phyloP scores from a whole-genome alignment of 2,888 invertebrate genomes.

The Melanotus villosus region DNA sequence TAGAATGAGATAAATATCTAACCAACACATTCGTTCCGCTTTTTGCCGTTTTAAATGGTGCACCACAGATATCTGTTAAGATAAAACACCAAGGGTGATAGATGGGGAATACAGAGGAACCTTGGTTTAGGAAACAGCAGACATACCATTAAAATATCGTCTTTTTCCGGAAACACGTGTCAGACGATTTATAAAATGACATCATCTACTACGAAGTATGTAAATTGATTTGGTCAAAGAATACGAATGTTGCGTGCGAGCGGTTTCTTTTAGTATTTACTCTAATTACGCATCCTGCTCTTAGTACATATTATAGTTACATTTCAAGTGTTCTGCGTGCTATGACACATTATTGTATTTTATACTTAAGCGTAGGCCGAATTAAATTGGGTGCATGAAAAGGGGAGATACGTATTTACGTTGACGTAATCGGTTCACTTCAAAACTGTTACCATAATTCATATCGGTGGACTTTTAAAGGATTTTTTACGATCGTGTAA shows the following conservation, averaged over 20 bases:
- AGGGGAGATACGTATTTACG: slow-evolving; percentile 11
- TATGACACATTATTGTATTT: slow-evolving; percentile 29
- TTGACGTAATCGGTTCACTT: slow-evolving; percentile 15
- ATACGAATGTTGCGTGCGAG: slow-evolving; percentile 38
- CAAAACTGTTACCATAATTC: slow-evolving; percentile 10
- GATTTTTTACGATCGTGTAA: neutral
- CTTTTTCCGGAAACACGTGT: slow-evolving; percentile 32
- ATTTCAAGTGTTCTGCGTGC: slow-evolving; percentile 36
- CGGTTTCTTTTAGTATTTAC: slow-evolving; percentile 37
- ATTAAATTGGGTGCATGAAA: slow-evolving; percentile 30
- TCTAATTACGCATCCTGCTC: slow-evolving; percentile 33
- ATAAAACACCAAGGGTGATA: too few relatives aligned
- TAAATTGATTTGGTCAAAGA: slow-evolving; percentile 29
- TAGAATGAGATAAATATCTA: too few relatives aligned
- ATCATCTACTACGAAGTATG: slow-evolving; percentile 34
- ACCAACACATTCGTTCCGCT: too few relatives aligned
- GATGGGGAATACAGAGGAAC: too few relatives aligned
- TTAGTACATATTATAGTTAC: slow-evolving; percentile 21
- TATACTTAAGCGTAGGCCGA: slow-evolving; percentile 33
- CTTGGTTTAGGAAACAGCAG: too few relatives aligned
- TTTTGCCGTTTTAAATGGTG: too few relatives aligned
- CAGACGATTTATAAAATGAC: slow-evolving; percentile 25
- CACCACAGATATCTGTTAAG: too few relatives aligned
- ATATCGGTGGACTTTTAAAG: neutral
- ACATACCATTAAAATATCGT: neutral